Base-by-base conservation (phyloP, 2,888 invertebrate species). In the Ornithoptera priamus region DNA sequence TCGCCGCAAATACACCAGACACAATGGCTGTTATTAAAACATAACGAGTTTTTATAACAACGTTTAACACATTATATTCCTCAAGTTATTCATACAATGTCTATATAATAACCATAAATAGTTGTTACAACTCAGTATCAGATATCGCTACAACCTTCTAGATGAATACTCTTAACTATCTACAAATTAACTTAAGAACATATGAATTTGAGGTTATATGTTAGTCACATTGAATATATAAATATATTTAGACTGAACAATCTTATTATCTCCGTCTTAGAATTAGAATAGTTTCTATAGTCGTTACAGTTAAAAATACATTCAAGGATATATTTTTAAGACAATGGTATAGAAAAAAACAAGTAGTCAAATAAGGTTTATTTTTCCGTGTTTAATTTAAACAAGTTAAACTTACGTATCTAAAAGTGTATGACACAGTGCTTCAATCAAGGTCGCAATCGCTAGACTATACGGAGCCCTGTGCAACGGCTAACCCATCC, bases 391-490 rank as follows among this genome's bases (percentile, higher is more conserved):
- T 3, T 30, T 30, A 30, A 30, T 30, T 30, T 30, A 30, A 30
- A 30, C 30, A 30, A 30, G 4, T n/a, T n/a, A 53, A 53, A 53
- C 8, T 53, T 53, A n/a, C 53, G 8, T n/a, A n/a, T 53, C 5
- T 53, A 6, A 53, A 53, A n/a, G 18, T 5, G 50, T 50, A 50
- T 17, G 18, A 18, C 15, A 60, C 7, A 60, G 36, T 60, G 17
- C 8, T 60, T 60, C 59, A 60, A 53, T 68, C 72, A 74, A 75
- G 73, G 75, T 60, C 75, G 70, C 46, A 58, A 39, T 42, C 62
- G 62, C 73, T 30, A 76, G 76, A 76, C 75, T 50, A 64, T 60
- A 65, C 71, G 76, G 76, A 72, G 75, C 73, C 76, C 60, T 65
- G 46, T 68, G 63, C 72, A 67, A 53, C 30, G n/a, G 46, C 46